These are phyloP conservation scores for Siniperca obscura DNA, from an alignment of 2,797 vertebrate species.

Conservation along the genomic window DNA sequence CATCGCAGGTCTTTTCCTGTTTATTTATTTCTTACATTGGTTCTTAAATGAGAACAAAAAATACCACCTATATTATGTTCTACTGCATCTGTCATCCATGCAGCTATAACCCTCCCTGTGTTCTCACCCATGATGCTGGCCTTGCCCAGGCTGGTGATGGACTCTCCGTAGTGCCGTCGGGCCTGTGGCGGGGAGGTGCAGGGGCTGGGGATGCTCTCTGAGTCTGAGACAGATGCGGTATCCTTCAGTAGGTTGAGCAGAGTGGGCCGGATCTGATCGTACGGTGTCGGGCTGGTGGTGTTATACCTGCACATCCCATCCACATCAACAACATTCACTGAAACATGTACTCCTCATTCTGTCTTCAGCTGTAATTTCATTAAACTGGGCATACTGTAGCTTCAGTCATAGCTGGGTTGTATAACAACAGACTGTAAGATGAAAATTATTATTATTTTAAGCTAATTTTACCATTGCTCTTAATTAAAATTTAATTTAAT, in stretches of 20 bases:
- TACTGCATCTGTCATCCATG: neutral
- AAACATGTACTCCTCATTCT: neutral
- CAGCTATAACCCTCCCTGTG: neutral
- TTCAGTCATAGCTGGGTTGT: neutral
- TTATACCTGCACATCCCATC: constrained; percentile 84
- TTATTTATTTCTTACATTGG: neutral
- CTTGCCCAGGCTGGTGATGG: constrained; percentile 95
- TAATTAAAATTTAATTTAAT: neutral
- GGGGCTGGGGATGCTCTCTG: constrained; percentile 90
- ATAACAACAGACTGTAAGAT: neutral
- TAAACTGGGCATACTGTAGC: neutral
- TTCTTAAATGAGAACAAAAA: neutral
- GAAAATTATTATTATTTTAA: neutral
- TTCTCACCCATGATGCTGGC: constrained; percentile 93
- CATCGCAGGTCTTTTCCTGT: neutral
- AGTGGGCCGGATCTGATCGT: constrained; percentile 91
- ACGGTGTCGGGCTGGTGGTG: constrained; percentile 90
- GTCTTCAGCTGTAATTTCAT: neutral
- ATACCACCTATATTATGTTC: neutral
- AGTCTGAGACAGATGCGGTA: constrained; percentile 82
- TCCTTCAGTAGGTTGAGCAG: constrained; percentile 92
- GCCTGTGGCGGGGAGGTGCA: constrained; percentile 92
- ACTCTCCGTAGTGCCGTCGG: constrained; percentile 93
- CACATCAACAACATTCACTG: constrained; percentile 9
- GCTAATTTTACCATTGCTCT: neutral